These are phyloP conservation scores for Ectemnius continuus DNA, from an alignment of 2,888 invertebrate species.

Conservation along the genomic window DNA sequence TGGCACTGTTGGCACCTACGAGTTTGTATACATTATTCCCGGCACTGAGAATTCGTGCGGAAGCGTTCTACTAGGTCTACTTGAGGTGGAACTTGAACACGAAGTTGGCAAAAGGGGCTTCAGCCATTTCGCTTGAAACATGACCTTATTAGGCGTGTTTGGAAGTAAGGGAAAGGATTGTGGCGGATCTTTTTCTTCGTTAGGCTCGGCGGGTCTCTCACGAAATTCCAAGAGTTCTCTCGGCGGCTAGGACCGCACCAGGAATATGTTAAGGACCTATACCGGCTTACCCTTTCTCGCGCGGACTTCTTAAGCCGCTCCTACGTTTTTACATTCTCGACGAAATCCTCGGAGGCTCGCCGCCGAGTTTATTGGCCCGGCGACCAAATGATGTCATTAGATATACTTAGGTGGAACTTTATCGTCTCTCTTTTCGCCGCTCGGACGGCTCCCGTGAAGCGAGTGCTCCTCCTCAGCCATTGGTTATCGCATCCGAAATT, in stretches of 20 bases:
- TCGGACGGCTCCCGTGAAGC: constrained; percentile 64
- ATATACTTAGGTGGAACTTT: constrained; percentile 72
- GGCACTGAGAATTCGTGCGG: not conserved
- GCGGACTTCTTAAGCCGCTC: constrained; percentile 43
- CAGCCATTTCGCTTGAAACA: no score
- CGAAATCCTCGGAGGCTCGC: constrained; percentile 65
- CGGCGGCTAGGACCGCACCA: constrained; percentile 11
- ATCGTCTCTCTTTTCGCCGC: constrained; percentile 68
- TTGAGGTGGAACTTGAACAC: no score
- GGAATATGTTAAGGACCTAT: constrained; percentile 10
- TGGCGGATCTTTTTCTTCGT: constrained; percentile 25
- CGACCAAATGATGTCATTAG: constrained; percentile 73
- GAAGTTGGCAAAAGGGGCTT: no score
- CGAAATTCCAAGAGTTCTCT: constrained; percentile 47
- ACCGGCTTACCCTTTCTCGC: constrained; percentile 26
- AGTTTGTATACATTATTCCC: not conserved
- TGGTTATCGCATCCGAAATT: constrained; percentile 61
- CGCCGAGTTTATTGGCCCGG: constrained; percentile 65
- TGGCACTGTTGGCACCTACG: constrained; percentile 3
- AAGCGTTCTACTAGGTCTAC: no score
- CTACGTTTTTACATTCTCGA: constrained; percentile 64
- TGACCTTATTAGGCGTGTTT: no score
- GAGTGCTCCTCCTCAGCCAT: constrained; percentile 57
- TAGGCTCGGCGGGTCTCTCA: constrained; percentile 29
- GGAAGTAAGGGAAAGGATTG: no score